Conservation (phyloP, 2,113 vertebrate species). For the Piaya cayana region DNA sequence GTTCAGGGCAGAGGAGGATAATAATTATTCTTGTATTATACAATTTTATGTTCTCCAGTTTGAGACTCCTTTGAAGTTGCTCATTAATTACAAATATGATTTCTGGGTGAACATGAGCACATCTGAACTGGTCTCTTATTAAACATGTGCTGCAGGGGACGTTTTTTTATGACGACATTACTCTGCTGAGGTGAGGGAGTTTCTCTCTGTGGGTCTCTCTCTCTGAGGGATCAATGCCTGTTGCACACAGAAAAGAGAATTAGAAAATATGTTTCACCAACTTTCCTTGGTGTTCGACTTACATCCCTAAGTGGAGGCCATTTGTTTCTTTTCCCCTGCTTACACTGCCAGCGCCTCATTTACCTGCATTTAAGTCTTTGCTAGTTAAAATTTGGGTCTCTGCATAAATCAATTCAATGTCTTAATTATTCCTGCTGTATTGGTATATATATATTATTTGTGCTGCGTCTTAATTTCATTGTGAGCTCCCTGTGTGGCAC, state of each 20-base stretch:
- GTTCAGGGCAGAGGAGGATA: background rate
- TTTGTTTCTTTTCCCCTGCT: background rate
- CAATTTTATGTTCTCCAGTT: background rate
- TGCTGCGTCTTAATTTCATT: background rate
- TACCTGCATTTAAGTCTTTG: background rate
- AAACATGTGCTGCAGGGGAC: background rate
- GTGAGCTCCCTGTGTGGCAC: background rate
- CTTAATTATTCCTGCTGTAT: background rate
- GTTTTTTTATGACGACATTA: background rate
- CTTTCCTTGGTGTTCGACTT: background rate
- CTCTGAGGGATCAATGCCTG: background rate
- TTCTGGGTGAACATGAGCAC: background rate
- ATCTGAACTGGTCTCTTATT: background rate
- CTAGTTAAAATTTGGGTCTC: background rate
- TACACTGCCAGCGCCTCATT: background rate
- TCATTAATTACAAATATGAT: background rate
- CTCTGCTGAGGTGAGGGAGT: background rate
- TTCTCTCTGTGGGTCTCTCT: background rate
- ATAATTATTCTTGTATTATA: background rate
- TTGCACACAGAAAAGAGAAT: background rate
- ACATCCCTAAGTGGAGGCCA: background rate
- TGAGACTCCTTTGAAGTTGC: background rate
- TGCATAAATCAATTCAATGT: background rate
- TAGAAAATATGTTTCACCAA: background rate
- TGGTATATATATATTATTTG: background rate